Percentiles rank a stretch among this genome's conserved stretches.
These are phyloP conservation scores for Nephrotoma appendiculata DNA, from an alignment of 2,888 invertebrate species.

Conservation along the genomic window DNA sequence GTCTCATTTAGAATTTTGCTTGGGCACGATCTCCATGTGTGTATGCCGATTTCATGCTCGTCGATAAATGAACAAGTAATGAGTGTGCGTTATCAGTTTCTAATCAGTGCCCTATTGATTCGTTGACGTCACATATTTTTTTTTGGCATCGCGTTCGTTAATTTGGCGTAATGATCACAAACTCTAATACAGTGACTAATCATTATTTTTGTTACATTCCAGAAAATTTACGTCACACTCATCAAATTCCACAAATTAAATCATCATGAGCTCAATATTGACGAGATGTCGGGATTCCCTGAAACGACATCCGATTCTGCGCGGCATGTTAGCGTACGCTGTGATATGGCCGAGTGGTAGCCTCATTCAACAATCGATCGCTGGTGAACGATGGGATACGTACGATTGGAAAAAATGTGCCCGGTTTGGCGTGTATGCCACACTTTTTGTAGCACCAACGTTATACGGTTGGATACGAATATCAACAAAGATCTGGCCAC, in stretches of 20 bases:
- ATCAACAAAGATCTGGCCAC: slow-evolving; percentile 64
- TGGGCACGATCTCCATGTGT: not conserved
- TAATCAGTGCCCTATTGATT: not conserved
- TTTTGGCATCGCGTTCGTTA: not conserved
- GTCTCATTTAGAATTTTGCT: not conserved
- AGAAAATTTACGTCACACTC: not conserved
- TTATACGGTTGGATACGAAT: slow-evolving; percentile 65
- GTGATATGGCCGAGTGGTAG: slow-evolving; percentile 60
- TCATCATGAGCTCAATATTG: slow-evolving; percentile 7
- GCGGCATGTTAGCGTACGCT: slow-evolving; percentile 56
- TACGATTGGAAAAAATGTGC: slow-evolving; percentile 55
- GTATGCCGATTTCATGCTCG: not conserved
- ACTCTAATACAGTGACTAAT: not conserved
- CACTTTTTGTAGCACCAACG: slow-evolving; percentile 67
- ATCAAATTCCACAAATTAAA: not conserved
- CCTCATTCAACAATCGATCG: slow-evolving; percentile 54
- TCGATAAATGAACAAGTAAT: not conserved
- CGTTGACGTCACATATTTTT: not conserved
- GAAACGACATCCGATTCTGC: slow-evolving; percentile 28
- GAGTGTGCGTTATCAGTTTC: not conserved
- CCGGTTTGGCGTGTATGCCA: slow-evolving; percentile 65
- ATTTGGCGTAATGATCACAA: not conserved
- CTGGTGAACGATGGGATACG: slow-evolving; percentile 45
- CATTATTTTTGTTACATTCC: not conserved
- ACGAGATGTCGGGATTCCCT: slow-evolving; percentile 18